Conservation (phyloP, 2,888 invertebrate species). For the Epsilonema sp. region DNA sequence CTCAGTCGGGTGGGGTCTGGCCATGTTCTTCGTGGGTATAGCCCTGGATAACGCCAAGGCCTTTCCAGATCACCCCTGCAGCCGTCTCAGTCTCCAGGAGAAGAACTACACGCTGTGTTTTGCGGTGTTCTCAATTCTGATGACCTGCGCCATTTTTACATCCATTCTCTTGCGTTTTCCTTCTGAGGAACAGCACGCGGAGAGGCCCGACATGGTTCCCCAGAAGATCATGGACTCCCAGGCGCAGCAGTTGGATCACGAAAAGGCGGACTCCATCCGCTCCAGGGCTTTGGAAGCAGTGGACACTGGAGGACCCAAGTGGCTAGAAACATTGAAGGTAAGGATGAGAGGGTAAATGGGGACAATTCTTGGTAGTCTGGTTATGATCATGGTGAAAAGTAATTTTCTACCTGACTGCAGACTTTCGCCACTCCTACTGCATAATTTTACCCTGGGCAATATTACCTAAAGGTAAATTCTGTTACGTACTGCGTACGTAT, state of each 20-base stretch:
- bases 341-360: not conserved
- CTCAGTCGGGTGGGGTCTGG: conserved; percentile 87
- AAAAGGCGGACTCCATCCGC: conserved; percentile 24
- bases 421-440: conserved; percentile 1
- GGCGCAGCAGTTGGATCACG: conserved; percentile 19
- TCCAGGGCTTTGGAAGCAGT: conserved; percentile 18
- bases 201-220: conserved; percentile 15
- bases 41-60: conserved; percentile 55
- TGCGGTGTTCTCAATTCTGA: conserved; percentile 83
- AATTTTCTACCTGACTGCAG: conserved; percentile 4
- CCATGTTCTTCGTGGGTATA: conserved; percentile 95
- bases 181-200: too few species aligned
- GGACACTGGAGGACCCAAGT: too few species aligned
- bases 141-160: conserved; percentile 49
- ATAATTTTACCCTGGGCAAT: conserved; percentile 49
- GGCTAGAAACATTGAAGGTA: not conserved
- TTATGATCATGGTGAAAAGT: too few species aligned
- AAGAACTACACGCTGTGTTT: conserved; percentile 98
- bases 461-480: conserved; percentile 73
- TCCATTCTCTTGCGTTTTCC: not conserved
- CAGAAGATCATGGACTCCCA: conserved; percentile 1
- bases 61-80: conserved; percentile 31
- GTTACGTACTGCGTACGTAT: too few species aligned
- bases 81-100: conserved; percentile 56
- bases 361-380: too few species aligned